Evolutionary conservation across 1,140 invertebrate species (phyloP), one percentile per base, ranked within the genome.

Genomic region (Drosophila equinoxialis): DNA sequence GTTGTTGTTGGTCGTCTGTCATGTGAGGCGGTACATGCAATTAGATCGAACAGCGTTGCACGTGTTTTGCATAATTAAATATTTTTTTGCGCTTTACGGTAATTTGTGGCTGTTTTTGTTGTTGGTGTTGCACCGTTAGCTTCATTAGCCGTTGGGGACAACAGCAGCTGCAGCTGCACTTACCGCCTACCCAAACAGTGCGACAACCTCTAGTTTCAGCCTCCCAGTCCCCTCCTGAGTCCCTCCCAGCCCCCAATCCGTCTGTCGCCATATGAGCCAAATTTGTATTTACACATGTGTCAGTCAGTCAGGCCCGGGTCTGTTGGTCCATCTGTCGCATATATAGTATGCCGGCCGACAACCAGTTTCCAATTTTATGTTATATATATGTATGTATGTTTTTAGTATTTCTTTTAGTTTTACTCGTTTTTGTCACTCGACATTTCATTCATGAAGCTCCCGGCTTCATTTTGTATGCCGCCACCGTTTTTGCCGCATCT

Each of bases 31-130:
- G 79, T 74, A 59, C 83, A 67, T 76, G 79, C 83, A 86, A 87
- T 87, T 87, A 74, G 83, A 87, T 87, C 77, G 83, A 76, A 79
- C 69, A 74, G 83, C 67, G 59, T 63, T 76, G 77, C 83, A 83
- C 83, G 83, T 87, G 83, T 83, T 89, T 77, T 74, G 80, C 79
- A 89, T 87, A 87, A 89, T 87, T 87, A 82, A 72, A 68, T 30
- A 30, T 30, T 30, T 86, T 84, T 86, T 79, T 79, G 68, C 83
- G 71, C 68, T 74, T 77, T 82, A 73, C 79, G 69, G 74, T 83
- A 89, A 87, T 80, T 83, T 86, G 68, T 68, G 65, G 71, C 59
- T 66, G 26, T 51, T 71, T 42, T 26, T 42, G 54, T 14, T 59
- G 65, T 33, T 33, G 60, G 33, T 68, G n/a, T 62, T 41, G 65